Percentiles rank a stretch among this genome's conserved stretches.
Evolutionary conservation across 2,888 invertebrate genomes (phyloP).

Genomic region (Lissonota sp.): DNA sequence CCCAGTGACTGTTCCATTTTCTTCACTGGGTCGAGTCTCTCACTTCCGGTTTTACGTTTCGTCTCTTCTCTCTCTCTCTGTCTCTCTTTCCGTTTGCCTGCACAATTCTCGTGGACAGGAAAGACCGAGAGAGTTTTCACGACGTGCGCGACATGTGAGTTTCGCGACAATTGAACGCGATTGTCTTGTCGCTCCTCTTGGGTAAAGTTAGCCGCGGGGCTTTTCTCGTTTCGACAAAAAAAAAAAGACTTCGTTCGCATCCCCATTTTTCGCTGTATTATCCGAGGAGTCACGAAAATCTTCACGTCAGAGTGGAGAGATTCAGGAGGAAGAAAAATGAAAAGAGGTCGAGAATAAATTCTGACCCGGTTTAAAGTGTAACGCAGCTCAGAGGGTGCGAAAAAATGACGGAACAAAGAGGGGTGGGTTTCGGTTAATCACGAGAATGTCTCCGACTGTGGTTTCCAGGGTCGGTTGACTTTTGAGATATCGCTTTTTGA

Average conservation of each 20-base stretch:
- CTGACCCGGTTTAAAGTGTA: conserved; percentile 59
- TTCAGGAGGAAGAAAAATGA: background rate
- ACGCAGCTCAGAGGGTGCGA: conserved; percentile 13
- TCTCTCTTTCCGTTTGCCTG: background rate
- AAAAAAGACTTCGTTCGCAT: too few relatives aligned
- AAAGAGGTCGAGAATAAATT: background rate
- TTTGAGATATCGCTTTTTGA: background rate
- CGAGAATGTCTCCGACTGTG: background rate
- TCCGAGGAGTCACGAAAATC: background rate
- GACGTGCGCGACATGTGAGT: background rate
- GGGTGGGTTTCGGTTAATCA: background rate
- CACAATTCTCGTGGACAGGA: background rate
- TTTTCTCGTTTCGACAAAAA: background rate
- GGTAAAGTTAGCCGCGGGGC: background rate
- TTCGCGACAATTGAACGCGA: too few relatives aligned
- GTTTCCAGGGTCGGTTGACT: conserved; percentile 10
- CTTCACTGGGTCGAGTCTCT: conserved; percentile 25
- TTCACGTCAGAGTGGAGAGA: background rate
- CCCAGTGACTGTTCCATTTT: conserved; percentile 42
- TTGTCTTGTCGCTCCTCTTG: background rate
- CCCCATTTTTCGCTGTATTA: background rate
- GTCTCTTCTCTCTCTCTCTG: background rate
- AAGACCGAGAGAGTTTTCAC: background rate
- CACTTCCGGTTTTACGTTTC: conserved; percentile 6
- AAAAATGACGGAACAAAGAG: conserved; percentile 21